Conservation (phyloP, 2,888 invertebrate genomes). For the Mythimna loreyi region DNA sequence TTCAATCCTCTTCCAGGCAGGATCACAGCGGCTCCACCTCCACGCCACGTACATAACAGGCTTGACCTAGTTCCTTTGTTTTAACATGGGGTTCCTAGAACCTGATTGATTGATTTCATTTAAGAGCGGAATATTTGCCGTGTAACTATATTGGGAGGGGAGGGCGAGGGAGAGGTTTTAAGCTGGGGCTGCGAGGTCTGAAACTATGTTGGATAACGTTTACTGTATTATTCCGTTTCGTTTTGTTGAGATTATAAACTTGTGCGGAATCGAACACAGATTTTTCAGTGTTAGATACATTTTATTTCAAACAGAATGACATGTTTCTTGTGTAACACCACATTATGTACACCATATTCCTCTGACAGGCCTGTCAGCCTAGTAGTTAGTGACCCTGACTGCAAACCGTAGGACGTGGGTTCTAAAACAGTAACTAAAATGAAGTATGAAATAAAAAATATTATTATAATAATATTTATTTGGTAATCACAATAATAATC, state of each 20-base stretch:
- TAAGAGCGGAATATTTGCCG: constrained; percentile 22
- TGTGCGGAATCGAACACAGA: no score
- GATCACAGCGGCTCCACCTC: background rate
- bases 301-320: no score
- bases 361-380: no score
- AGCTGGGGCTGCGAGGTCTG: background rate
- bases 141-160: background rate
- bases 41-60: background rate
- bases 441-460: background rate
- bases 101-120: constrained; percentile 19
- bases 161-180: background rate
- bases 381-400: no score
- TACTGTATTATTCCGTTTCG: background rate
- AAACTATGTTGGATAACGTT: background rate
- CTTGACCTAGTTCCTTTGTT: constrained; percentile 46
- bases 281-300: no score
- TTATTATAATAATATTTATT: background rate
- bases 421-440: no score
- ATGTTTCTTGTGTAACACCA: no score
- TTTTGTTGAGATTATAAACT: background rate
- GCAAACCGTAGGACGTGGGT: no score
- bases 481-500: constrained; percentile 2
- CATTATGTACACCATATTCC: no score
- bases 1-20: constrained; percentile 5
- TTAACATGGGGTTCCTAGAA: constrained; percentile 22